Conservation (phyloP, 2,797 vertebrate genomes). For the Otolemur crassicaudatus region DNA sequence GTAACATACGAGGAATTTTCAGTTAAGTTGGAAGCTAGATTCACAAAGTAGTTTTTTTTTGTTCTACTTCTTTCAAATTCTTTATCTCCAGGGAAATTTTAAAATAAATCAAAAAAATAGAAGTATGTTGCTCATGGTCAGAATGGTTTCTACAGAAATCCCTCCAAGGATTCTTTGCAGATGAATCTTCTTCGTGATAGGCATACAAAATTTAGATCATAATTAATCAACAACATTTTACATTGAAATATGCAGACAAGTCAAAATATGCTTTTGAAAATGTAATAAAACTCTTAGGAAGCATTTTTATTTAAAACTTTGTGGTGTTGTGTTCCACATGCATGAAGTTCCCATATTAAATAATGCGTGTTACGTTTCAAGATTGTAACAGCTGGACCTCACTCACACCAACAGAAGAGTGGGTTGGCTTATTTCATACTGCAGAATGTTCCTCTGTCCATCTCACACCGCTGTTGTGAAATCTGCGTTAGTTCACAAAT, state of each 20-base stretch:
- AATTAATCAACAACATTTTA: neutral
- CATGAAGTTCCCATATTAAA: neutral
- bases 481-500: neutral
- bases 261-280: neutral
- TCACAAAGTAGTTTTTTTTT: neutral
- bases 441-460: neutral
- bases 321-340: neutral
- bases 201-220: neutral
- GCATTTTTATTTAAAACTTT: neutral
- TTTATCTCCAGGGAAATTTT: neutral
- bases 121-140: neutral
- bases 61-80: neutral
- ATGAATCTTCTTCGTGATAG: neutral
- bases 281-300: neutral
- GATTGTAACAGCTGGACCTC: neutral
- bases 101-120: neutral
- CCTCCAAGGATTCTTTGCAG: neutral
- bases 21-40: neutral
- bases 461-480: neutral
- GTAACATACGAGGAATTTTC: neutral
- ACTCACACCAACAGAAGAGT: rapidly evolving
- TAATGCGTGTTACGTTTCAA: neutral
- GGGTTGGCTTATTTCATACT: neutral
- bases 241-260: neutral
- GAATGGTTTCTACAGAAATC: neutral